These are phyloP conservation scores for Sinocyclocheilus grahami DNA, from an alignment of 2,113 vertebrate species.

Conservation along the genomic window DNA sequence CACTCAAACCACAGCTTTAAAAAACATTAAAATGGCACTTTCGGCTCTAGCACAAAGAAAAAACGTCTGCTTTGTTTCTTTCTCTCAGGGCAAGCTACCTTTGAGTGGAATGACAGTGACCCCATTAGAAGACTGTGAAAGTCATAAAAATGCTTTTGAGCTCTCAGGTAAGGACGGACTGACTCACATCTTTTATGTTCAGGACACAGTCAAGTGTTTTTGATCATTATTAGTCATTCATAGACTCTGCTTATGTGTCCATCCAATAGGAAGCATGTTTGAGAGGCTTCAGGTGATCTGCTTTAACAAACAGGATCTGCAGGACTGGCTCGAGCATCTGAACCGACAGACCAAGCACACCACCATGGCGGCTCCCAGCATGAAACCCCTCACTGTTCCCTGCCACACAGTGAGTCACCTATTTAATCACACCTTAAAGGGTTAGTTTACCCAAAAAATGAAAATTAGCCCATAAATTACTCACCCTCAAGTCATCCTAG, in stretches of 20 bases:
- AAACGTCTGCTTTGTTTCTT: conserved; percentile 39
- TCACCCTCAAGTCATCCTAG: too few relatives aligned
- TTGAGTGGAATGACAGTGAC: conserved; percentile 89
- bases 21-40: conserved; percentile 17
- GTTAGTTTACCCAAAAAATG: too few relatives aligned
- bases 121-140: conserved; percentile 92
- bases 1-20: neutral
- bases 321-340: conserved; percentile 95
- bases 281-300: conserved; percentile 92
- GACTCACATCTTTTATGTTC: neutral
- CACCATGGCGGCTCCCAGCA: conserved; percentile 80
- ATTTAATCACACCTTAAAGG: too few relatives aligned
- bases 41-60: neutral
- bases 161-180: conserved; percentile 83
- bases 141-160: conserved; percentile 93
- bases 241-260: neutral
- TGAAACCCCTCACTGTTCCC: conserved; percentile 93
- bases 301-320: conserved; percentile 89
- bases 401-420: conserved; percentile 89
- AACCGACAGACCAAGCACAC: conserved; percentile 92
- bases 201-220: neutral
- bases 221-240: neutral
- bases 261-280: conserved; percentile 87
- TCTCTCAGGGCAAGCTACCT: conserved; percentile 89
- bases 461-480: too few relatives aligned